Evolutionary conservation across 2,888 invertebrate genomes (phyloP).

Genomic region (Zygothrica quintamaculata): DNA sequence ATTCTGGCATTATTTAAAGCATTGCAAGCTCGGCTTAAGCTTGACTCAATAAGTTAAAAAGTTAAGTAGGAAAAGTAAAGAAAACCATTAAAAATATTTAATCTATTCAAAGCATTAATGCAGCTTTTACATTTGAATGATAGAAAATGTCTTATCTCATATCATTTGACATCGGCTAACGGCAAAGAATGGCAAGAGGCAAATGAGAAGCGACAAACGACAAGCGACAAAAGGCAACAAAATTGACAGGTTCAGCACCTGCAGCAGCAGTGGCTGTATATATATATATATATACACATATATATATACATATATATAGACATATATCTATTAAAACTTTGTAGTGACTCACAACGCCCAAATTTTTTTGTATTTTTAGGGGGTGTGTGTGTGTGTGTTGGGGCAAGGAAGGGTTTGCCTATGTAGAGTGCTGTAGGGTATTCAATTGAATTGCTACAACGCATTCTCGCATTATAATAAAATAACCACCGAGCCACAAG

Average conservation of each 20-base stretch:
- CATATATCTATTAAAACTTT: neutral
- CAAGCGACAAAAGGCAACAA: no score
- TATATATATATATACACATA: neutral
- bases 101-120: neutral
- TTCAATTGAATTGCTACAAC: neutral
- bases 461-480: conserved; percentile 41
- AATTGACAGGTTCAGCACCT: conserved; percentile 1
- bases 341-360: neutral
- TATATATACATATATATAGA: conserved; percentile 7
- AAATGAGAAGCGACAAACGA: no score
- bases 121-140: no score
- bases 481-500: conserved; percentile 69
- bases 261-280: neutral
- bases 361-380: no score
- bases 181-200: neutral
- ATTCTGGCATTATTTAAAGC: no score
- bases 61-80: neutral
- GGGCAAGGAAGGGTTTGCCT: no score
- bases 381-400: no score
- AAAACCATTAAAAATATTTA: neutral
- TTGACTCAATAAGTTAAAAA: conserved; percentile 1
- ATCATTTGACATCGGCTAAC: neutral
- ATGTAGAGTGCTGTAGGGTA: no score
- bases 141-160: neutral
- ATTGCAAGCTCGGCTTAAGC: conserved; percentile 40